These are phyloP conservation scores for Pseudanteris insignis DNA, from an alignment of 2,888 invertebrate species.

Conservation along the genomic window DNA sequence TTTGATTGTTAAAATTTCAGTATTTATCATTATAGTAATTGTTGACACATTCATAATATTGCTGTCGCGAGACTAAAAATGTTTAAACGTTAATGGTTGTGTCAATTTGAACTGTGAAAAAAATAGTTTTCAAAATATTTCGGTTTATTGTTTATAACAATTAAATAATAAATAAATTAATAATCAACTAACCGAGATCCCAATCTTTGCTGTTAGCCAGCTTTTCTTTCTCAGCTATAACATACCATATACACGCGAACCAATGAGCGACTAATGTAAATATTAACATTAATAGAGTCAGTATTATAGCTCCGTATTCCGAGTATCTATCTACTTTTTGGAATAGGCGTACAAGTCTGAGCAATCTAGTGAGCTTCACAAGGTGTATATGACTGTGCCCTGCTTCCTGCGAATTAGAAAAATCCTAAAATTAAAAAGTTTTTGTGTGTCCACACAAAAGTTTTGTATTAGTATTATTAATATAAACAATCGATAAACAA, in stretches of 20 bases:
- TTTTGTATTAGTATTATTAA: too few relatives aligned
- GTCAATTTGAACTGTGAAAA: too few relatives aligned
- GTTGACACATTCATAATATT: too few relatives aligned
- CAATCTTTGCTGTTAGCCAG: constrained; percentile 74
- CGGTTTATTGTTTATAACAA: too few relatives aligned
- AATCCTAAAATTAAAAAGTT: constrained; percentile 31
- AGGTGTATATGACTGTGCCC: constrained; percentile 85
- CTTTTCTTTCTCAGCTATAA: constrained; percentile 90
- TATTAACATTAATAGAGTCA: constrained; percentile 92
- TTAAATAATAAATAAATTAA: too few relatives aligned
- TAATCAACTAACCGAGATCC: constrained; percentile 83
- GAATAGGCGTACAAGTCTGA: constrained; percentile 86
- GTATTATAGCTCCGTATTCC: constrained; percentile 93
- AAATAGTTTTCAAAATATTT: too few relatives aligned
- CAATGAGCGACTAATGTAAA: constrained; percentile 95
- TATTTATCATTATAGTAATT: too few relatives aligned
- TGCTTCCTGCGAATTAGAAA: constrained; percentile 70
- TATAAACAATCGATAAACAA: too few relatives aligned
- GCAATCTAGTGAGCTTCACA: constrained; percentile 88
- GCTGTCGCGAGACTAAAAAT: too few relatives aligned
- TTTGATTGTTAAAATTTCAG: too few relatives aligned
- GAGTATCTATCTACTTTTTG: constrained; percentile 98
- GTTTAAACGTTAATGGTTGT: too few relatives aligned
- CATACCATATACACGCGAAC: constrained; percentile 97
- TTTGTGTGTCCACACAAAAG: not conserved